Conservation (phyloP, 2,888 invertebrate genomes). For the Aphelenchoides bicaudatus region DNA sequence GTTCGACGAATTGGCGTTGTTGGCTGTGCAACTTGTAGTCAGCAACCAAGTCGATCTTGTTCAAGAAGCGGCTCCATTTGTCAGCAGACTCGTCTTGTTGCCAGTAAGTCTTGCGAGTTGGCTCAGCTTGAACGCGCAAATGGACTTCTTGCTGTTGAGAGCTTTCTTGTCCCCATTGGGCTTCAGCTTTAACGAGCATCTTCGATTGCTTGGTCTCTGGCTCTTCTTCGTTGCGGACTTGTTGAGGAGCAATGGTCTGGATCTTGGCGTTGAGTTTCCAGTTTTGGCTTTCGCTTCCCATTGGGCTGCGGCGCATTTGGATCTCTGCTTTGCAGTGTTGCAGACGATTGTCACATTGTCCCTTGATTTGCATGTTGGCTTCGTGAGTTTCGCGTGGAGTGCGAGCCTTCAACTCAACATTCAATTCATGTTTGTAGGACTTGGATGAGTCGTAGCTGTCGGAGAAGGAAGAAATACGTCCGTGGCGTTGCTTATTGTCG, state of each 20-base stretch:
- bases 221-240: slow-evolving; percentile 27
- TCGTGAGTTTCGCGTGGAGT: slow-evolving; percentile 11
- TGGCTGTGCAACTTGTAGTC: slow-evolving; percentile 42
- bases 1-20: slow-evolving; percentile 29
- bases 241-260: slow-evolving; percentile 37
- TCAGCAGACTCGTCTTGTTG: neutral
- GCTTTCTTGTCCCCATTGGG: slow-evolving; percentile 25
- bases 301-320: slow-evolving; percentile 26
- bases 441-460: slow-evolving; percentile 13
- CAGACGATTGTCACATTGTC: slow-evolving; percentile 34
- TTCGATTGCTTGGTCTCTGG: slow-evolving; percentile 15
- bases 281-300: slow-evolving; percentile 28
- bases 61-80: slow-evolving; percentile 47
- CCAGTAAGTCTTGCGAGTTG: slow-evolving; percentile 13
- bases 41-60: slow-evolving; percentile 48
- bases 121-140: slow-evolving; percentile 29
- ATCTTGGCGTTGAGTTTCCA: slow-evolving; percentile 42
- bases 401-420: neutral
- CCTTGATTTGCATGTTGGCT: slow-evolving; percentile 25
- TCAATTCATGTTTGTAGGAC: slow-evolving; percentile 23
- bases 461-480: slow-evolving; percentile 14
- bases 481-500: slow-evolving; percentile 18
- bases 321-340: slow-evolving; percentile 28
- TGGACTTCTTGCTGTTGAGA: slow-evolving; percentile 7
- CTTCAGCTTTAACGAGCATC: slow-evolving; percentile 23